Evolutionary conservation across 2,888 invertebrate species (phyloP).

Genomic region (Ophion ellenae): DNA sequence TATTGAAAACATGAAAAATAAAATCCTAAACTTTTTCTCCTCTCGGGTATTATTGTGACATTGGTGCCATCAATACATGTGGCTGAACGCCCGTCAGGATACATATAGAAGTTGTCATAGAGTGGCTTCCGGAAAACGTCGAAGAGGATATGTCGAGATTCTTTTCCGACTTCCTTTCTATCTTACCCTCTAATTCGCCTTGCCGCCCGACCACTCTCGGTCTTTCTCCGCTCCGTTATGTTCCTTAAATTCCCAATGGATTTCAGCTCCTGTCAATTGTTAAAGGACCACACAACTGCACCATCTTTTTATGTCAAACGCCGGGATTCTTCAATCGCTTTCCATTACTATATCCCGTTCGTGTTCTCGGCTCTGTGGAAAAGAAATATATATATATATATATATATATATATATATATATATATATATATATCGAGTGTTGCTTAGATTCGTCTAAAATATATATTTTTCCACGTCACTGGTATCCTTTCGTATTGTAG

Average conservation of each 20-base stretch:
- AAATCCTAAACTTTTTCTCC: no score
- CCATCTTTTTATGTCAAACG: slow-evolving; percentile 48
- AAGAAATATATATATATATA: background rate
- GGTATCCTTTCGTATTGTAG: no score
- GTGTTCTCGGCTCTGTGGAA: background rate
- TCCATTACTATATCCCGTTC: background rate
- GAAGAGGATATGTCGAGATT: slow-evolving; percentile 38
- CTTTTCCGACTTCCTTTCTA: no score
- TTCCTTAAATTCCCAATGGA: slow-evolving; percentile 56
- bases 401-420: background rate
- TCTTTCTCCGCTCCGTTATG: slow-evolving; percentile 9
- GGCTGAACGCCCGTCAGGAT: no score
- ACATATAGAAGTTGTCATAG: background rate
- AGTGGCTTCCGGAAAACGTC: slow-evolving; percentile 22
- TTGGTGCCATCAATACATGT: no score
- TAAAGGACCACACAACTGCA: slow-evolving; percentile 49
- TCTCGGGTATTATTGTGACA: no score
- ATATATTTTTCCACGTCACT: no score
- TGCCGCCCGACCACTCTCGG: background rate
- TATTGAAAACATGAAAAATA: no score
- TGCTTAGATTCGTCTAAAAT: no score
- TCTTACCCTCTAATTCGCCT: no score
- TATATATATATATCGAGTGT: no score
- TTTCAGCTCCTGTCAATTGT: slow-evolving; percentile 61
- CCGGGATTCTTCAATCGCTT: slow-evolving; percentile 24